Evolutionary conservation across 2,888 invertebrate genomes (phyloP).

Genomic region (Tenthredo livida): DNA sequence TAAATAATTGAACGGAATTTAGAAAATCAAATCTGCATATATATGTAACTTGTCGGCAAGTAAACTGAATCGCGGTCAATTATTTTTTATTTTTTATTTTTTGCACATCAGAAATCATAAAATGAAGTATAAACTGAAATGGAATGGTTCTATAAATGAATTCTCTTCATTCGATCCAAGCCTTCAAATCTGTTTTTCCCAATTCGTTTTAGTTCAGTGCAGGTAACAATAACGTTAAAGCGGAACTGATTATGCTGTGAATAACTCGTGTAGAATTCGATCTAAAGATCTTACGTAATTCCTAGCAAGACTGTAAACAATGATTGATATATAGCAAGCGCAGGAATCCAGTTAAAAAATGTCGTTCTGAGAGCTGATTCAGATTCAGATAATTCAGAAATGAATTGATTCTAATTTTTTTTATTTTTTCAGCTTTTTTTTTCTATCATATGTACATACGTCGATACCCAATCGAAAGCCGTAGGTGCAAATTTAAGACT

Average conservation of each 20-base stretch:
- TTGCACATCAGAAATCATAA: not conserved
- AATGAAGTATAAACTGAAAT: not conserved
- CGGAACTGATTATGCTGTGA: conserved; percentile 12
- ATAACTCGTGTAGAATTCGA: not conserved
- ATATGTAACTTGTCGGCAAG: not conserved
- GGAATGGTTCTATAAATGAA: not conserved
- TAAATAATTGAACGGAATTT: not conserved
- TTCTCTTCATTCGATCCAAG: not conserved
- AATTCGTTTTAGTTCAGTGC: not conserved
- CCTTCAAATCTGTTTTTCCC: not conserved
- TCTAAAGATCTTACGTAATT: not conserved
- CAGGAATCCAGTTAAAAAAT: not conserved
- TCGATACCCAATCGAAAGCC: not conserved
- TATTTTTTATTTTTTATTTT: not conserved
- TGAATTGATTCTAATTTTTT: not conserved
- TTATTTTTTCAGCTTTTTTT: not conserved
- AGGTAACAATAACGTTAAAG: not conserved
- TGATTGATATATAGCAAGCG: not conserved
- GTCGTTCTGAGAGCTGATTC: not conserved
- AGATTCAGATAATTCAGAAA: not conserved
- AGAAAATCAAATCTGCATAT: not conserved
- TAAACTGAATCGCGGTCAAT: not conserved
- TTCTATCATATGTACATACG: too few relatives aligned
- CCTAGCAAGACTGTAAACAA: not conserved
- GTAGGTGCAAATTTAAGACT: not conserved